phyloP scores from a whole-genome alignment of 2,888 invertebrate species.

The Drosophila nigricruria region DNA sequence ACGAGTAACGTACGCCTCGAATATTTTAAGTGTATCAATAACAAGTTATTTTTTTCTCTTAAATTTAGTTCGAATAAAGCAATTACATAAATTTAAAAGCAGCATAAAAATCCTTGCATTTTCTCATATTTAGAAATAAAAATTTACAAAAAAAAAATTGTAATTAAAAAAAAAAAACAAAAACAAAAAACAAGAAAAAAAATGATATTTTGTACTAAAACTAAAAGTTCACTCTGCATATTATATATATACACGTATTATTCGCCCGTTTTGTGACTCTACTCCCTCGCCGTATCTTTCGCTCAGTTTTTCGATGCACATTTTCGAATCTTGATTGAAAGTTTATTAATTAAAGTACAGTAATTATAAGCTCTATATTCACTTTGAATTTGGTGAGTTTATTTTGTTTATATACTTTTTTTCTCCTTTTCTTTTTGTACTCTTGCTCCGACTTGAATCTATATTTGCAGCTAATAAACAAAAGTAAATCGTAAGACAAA shows the following conservation, averaged over 20 bases:
- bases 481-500: conserved; percentile 50
- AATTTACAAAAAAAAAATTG: conserved; percentile 37
- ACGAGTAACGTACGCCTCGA: conserved; percentile 69
- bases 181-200: conserved; percentile 25
- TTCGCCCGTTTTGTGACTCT: conserved; percentile 78
- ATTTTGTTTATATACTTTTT: conserved; percentile 47
- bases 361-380: conserved; percentile 64
- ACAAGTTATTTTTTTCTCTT: conserved; percentile 42
- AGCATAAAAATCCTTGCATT: conserved; percentile 73
- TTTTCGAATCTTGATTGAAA: conserved; percentile 73
- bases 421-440: conserved; percentile 65
- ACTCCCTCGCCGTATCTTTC: conserved; percentile 78
- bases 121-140: conserved; percentile 69
- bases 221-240: conserved; percentile 59
- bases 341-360: conserved; percentile 57
- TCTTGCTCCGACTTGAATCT: conserved; percentile 72
- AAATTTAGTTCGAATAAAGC: conserved; percentile 61
- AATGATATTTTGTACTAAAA: conserved; percentile 42
- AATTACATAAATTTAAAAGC: conserved; percentile 55
- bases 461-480: conserved; percentile 70
- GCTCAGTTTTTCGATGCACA: conserved; percentile 73
- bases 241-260: conserved; percentile 61
- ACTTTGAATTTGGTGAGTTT: conserved; percentile 79
- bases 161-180: conserved; percentile 36
- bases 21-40: conserved; percentile 69